phyloP scores from a whole-genome alignment of 2,113 vertebrate species.

The Eurystomus gularis region DNA sequence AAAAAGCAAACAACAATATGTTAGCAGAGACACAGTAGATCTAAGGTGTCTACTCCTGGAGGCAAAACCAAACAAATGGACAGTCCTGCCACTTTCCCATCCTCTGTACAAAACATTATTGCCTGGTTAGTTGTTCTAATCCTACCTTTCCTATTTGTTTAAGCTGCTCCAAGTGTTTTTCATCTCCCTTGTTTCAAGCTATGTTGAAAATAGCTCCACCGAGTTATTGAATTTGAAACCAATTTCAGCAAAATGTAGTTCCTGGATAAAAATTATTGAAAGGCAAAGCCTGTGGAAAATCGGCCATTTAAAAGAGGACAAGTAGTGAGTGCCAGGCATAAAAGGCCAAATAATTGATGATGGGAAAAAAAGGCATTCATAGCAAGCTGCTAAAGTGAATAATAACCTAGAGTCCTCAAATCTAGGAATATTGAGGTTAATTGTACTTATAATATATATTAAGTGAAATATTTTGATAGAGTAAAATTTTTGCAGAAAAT shows the following conservation, averaged over 20 bases:
- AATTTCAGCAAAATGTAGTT: not conserved
- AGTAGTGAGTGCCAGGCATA: not conserved
- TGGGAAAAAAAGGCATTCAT: not conserved
- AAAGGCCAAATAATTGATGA: not conserved
- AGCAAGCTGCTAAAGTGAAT: not conserved
- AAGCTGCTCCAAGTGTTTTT: not conserved
- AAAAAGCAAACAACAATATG: conserved; percentile 9
- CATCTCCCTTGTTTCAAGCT: not conserved
- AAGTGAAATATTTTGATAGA: not conserved
- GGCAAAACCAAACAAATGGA: not conserved
- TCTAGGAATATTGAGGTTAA: not conserved
- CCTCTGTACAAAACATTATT: not conserved
- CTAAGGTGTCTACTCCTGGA: not conserved
- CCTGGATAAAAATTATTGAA: not conserved
- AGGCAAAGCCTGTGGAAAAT: not conserved
- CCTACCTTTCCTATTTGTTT: not conserved
- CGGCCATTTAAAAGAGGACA: not conserved
- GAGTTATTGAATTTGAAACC: not conserved
- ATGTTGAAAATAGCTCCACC: not conserved
- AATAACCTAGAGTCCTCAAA: not conserved
- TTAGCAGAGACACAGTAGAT: not conserved
- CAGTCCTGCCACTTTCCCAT: not conserved
- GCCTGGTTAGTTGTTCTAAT: not conserved
- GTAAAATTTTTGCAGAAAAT: not conserved
- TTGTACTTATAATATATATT: not conserved